A percentile compares a stretch with the other conserved stretches of the same genome.
These are phyloP conservation scores for Aspidiotus destructor DNA, from an alignment of 2,888 invertebrate species.

Conservation along the genomic window DNA sequence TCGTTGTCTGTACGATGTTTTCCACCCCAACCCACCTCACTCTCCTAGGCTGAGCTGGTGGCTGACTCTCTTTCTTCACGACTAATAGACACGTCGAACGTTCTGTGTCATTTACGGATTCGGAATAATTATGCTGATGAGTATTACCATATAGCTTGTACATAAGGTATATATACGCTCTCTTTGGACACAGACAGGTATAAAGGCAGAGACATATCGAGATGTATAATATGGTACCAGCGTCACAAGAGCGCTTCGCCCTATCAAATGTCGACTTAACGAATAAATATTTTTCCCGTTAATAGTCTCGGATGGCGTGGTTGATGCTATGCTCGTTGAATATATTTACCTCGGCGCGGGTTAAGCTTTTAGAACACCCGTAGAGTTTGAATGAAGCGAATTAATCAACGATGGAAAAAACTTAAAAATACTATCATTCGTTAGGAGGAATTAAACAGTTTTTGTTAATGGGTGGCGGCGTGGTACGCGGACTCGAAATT, in stretches of 20 bases:
- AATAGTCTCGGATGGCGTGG: conserved; percentile 23
- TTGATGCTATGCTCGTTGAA: conserved; percentile 25
- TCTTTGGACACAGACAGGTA: not conserved
- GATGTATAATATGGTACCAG: conserved; percentile 6
- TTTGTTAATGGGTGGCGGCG: conserved; percentile 1
- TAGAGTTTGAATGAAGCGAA: conserved; percentile 28
- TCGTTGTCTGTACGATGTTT: not conserved
- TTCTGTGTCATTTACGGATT: conserved; percentile 27
- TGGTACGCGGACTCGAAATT: not conserved
- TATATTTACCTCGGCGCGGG: conserved; percentile 13
- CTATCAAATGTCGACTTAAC: conserved; percentile 27
- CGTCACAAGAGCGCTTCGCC: conserved; percentile 18
- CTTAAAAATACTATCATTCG: not conserved
- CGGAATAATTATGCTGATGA: conserved; percentile 27
- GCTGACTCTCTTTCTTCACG: not conserved
- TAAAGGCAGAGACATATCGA: not conserved
- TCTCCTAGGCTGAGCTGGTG: not conserved
- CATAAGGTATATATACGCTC: too few relatives aligned
- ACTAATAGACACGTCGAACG: conserved; percentile 22
- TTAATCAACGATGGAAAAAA: conserved; percentile 20
- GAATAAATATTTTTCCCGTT: conserved; percentile 27
- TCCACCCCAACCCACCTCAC: not conserved
- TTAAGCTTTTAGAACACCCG: conserved; percentile 22
- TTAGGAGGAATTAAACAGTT: not conserved
- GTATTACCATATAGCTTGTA: not conserved